A percentile compares a stretch with the other conserved stretches of the same genome.
Evolutionary conservation across 2,888 invertebrate species (phyloP).

Genomic region (Leptopilina syphax): DNA sequence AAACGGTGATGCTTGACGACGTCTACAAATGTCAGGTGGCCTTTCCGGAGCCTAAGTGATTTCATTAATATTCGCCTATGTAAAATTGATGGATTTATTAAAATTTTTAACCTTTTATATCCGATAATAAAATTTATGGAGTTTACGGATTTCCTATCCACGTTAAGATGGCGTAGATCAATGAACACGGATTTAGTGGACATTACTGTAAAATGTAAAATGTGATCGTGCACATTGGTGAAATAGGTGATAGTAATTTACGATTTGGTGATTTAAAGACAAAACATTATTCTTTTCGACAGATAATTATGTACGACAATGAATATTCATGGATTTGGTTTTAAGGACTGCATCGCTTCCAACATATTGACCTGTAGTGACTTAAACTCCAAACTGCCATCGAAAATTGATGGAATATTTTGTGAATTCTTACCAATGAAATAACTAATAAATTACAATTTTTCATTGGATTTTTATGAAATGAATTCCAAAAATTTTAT

Average conservation of each 20-base stretch:
- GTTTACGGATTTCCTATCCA: constrained; percentile 1
- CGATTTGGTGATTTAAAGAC: constrained; percentile 26
- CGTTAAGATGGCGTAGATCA: neutral
- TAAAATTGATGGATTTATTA: constrained; percentile 14
- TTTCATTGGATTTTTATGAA: constrained; percentile 32
- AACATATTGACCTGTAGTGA: constrained; percentile 39
- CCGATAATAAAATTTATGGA: constrained; percentile 24
- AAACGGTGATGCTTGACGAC: constrained; percentile 75
- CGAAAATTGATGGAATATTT: constrained; percentile 37
- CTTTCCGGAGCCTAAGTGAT: constrained; percentile 76
- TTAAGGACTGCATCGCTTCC: constrained; percentile 34
- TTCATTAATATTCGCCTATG: constrained; percentile 63
- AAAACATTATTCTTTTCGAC: constrained; percentile 19
- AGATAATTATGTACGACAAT: constrained; percentile 16
- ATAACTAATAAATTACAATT: constrained; percentile 35
- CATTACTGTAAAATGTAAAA: constrained; percentile 17
- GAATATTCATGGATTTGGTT: constrained; percentile 38
- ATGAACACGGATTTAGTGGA: constrained; percentile 24
- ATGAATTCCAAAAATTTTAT: neutral
- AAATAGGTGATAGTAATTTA: constrained; percentile 32
- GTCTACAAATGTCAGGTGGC: constrained; percentile 76
- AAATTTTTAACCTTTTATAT: constrained; percentile 36
- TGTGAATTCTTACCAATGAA: constrained; percentile 41
- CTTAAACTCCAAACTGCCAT: constrained; percentile 40
- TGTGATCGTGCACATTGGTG: constrained; percentile 20